Evolutionary conservation across 2,797 vertebrate species (phyloP), one percentile per base, ranked within the genome.

Genomic region (Philypnodon macrostomus): DNA sequence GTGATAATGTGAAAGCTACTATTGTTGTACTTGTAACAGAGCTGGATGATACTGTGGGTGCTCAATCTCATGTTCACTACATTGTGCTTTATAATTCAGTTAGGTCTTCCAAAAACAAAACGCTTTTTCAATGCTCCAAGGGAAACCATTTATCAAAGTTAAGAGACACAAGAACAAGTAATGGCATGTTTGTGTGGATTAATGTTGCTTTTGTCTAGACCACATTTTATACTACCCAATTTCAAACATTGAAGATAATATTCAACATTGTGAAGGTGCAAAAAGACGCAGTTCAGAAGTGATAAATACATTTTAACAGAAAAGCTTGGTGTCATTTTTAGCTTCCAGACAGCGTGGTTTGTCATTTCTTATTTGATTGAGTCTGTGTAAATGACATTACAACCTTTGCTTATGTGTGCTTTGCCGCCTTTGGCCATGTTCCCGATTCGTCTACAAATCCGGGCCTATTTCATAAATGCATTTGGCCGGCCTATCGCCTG

Each of bases 361-460:
- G 85, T 87, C 85, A 87, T 87, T 84, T 86, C 73, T 88, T 81
- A 88, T 86, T 82, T 85, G 81, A 88, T 88, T 80, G 76, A 81
- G 77, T 60, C 80, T 63, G 35, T 13, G 78, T 75, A 84, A 88
- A 87, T 77, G 65, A 78, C 63, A 75, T 87, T 86, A 87, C 58
- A 57, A 75, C 77, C 83, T 79, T 78, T 77, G 80, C 69, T 81
- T 85, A 83, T 83, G 80, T 83, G n/a, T 71, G 77, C 78, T 63
- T 70, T 63, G 72, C 82, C 77, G 84, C 85, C 83, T 77, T 77
- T 82, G 85, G 87, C 84, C 75, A 81, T 83, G 55, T 75, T 77
- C 83, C 81, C 83, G 84, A 82, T 67, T 52, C 68, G 53, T 71
- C 77, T 73, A 79, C 84, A 86, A 87, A 85, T 84, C 82, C 75